Percentiles rank a stretch among this genome's conserved stretches.
Evolutionary conservation across 2,797 vertebrate genomes (phyloP).

Genomic region (Cichlasoma orientale): DNA sequence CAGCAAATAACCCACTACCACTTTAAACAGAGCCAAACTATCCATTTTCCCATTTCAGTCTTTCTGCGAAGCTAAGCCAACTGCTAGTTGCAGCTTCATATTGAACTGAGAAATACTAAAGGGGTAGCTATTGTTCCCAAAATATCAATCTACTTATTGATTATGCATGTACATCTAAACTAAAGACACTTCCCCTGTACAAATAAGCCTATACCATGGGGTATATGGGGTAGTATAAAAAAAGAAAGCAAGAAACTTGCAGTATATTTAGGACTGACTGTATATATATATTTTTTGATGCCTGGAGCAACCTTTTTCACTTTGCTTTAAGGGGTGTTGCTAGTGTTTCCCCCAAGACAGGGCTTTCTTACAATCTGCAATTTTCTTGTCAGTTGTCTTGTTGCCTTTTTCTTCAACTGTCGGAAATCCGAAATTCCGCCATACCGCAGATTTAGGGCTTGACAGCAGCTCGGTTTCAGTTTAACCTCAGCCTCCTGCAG

Average conservation of each 20-base stretch:
- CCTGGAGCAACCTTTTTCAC: background rate
- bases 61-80: background rate
- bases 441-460: slow-evolving; percentile 54
- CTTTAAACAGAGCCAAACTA: background rate
- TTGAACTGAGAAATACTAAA: background rate
- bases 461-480: slow-evolving; percentile 62
- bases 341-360: slow-evolving; percentile 22
- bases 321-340: slow-evolving; percentile 10
- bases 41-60: background rate
- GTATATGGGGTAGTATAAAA: background rate
- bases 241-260: background rate
- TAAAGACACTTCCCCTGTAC: background rate
- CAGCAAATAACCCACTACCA: background rate
- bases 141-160: background rate
- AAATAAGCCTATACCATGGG: background rate
- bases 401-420: slow-evolving; percentile 52
- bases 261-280: background rate
- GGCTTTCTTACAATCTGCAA: slow-evolving; percentile 46
- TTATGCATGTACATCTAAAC: background rate
- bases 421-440: slow-evolving; percentile 48
- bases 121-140: background rate
- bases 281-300: background rate
- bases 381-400: slow-evolving; percentile 65
- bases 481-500: slow-evolving; percentile 49
- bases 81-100: background rate